phyloP scores from a whole-genome alignment of 2,888 invertebrate genomes.

The Drosophila kuntzei region DNA sequence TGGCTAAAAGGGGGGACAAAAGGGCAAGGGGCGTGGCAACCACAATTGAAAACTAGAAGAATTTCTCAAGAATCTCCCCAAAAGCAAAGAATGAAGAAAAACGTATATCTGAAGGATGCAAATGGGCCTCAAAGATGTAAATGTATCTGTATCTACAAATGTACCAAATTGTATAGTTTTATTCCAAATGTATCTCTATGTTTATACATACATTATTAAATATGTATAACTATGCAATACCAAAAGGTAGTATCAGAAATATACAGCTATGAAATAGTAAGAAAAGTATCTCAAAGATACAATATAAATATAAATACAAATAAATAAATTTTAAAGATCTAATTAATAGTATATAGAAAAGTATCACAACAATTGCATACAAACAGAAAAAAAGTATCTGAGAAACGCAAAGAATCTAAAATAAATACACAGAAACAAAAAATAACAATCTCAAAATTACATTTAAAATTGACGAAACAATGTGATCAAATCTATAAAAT shows the following conservation, averaged over 20 bases:
- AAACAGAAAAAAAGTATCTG: neutral
- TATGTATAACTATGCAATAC: neutral
- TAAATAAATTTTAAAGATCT: too few relatives aligned
- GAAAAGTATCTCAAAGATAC: neutral
- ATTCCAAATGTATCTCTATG: neutral
- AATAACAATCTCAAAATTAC: neutral
- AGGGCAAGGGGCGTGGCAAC: conserved; percentile 28
- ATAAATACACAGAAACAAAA: neutral
- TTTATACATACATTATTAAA: too few relatives aligned
- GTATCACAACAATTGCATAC: neutral
- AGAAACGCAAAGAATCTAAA: neutral
- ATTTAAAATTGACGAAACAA: neutral
- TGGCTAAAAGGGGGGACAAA: conserved; percentile 15
- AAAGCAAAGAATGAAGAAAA: neutral
- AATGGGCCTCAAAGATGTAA: neutral
- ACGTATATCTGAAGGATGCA: conserved; percentile 12
- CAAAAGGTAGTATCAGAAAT: too few relatives aligned
- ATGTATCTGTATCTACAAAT: conserved; percentile 3
- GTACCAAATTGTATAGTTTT: neutral
- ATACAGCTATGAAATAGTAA: too few relatives aligned
- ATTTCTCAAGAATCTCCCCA: conserved; percentile 28
- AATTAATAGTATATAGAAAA: neutral
- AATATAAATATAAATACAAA: too few relatives aligned
- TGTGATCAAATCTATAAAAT: neutral
- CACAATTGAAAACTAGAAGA: conserved; percentile 46